Base-by-base conservation (phyloP, 2,113 vertebrate species). In the Herpailurus yagouaroundi region DNA sequence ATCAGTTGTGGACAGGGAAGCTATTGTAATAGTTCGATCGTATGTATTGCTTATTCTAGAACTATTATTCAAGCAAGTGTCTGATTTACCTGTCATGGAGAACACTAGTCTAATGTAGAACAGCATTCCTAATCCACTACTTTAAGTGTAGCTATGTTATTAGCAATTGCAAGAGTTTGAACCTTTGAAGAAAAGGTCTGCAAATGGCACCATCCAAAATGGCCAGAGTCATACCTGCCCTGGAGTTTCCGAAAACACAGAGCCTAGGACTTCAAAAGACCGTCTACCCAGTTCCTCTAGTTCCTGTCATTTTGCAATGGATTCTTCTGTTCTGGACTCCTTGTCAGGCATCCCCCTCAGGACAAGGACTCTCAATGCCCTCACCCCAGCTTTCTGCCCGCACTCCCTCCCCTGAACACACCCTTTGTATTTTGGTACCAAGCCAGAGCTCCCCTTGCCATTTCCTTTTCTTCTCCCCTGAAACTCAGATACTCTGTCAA, bases 391-490 rank as follows among this genome's bases (percentile, higher is more conserved):
- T 90, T 86, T 92, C 19, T 9, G 12, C 14, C 8, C 41, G 7
- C 13, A 33, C 3, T 3, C 27, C 16, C 71, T 41, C 21, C 89
- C 76, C 45, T 9, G 36, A 12, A 36, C 41, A 63, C 74, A 21
- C 31, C 64, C 50, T 71, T 63, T 91, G 27, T 57, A 68, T 77
- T 27, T 83, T 74, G 63, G 63, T 19, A 41, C 68, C 69, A 52
- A 52, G 81, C 89, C 74, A 77, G 52, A 68, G 38, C 69, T 80
- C 4, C 71, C 60, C 5, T 89, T 18, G 23, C 89, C 48, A 76
- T 81, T 74, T 31, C 63, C 52, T 93, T 92, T 96, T 36, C 87
- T 93, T 55, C 95, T 91, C 84, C 74, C 81, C 73, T 83, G 87
- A 57, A 45, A 68, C 66, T 4, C 50, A 90, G 92, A 85, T 29